Evolutionary conservation across 2,113 vertebrate species (phyloP).

Genomic region (Sylvietta virens): DNA sequence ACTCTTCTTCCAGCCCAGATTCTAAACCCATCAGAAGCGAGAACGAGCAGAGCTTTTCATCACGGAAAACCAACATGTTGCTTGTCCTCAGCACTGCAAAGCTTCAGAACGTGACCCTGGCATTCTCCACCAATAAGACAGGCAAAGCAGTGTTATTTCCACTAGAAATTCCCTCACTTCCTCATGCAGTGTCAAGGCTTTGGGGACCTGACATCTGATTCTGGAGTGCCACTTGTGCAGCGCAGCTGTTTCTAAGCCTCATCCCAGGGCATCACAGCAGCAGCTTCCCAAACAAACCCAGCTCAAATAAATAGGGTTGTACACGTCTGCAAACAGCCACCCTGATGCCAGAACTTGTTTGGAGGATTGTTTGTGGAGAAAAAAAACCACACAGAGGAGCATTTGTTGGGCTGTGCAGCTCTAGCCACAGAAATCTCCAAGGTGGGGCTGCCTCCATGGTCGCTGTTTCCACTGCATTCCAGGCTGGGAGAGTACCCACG

Average conservation of each 20-base stretch:
- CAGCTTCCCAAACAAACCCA: not conserved
- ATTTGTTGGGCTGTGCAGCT: not conserved
- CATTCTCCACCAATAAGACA: not conserved
- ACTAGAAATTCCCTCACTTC: not conserved
- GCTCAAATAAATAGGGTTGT: not conserved
- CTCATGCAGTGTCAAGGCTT: not conserved
- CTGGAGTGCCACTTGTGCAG: not conserved
- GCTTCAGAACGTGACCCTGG: not conserved
- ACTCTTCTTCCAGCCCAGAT: not conserved
- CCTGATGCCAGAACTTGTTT: not conserved
- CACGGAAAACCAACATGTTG: not conserved
- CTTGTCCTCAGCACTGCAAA: not conserved
- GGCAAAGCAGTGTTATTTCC: not conserved
- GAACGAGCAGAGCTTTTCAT: not conserved
- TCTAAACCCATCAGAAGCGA: not conserved
- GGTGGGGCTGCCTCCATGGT: accelerated
- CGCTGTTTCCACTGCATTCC: not conserved
- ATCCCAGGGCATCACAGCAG: not conserved
- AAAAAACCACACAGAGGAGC: not conserved
- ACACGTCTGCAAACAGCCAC: not conserved
- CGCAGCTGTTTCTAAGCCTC: not conserved
- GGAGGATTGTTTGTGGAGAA: not conserved
- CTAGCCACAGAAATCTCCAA: accelerated
- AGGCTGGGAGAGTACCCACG: not conserved
- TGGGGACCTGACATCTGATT: not conserved